Conservation (phyloP, 2,797 vertebrate genomes). For the Pseudochirops cupreus region DNA sequence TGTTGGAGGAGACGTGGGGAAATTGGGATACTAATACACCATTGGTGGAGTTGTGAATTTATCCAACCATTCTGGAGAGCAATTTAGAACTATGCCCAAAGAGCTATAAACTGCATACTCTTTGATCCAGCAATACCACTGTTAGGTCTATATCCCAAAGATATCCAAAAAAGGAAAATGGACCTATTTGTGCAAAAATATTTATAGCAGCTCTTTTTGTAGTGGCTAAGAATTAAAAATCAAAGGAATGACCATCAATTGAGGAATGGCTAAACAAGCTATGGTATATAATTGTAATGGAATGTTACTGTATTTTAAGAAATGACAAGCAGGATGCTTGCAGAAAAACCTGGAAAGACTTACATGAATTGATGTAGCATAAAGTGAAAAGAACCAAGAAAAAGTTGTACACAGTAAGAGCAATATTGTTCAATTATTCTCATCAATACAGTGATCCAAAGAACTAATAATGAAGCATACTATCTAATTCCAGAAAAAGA, state of each 20-base stretch:
- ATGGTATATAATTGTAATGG: neutral
- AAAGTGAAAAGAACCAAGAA: neutral
- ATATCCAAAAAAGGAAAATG: neutral
- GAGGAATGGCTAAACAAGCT: neutral
- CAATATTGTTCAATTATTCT: neutral
- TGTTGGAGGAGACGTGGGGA: neutral
- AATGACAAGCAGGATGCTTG: neutral
- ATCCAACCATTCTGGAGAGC: neutral
- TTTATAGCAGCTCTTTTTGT: neutral
- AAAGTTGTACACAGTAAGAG: neutral
- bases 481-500: neutral
- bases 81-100: neutral
- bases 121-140: neutral
- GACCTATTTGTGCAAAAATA: neutral
- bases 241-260: neutral
- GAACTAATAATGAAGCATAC: neutral
- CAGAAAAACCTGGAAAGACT: neutral
- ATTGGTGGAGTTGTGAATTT: neutral
- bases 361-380: neutral
- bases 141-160: neutral
- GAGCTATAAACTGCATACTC: neutral
- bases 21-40: neutral
- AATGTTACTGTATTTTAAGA: neutral
- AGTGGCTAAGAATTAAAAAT: neutral
- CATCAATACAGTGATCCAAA: neutral